These are phyloP conservation scores for Euleptes europaea DNA, from an alignment of 2,113 vertebrate species.

Conservation along the genomic window DNA sequence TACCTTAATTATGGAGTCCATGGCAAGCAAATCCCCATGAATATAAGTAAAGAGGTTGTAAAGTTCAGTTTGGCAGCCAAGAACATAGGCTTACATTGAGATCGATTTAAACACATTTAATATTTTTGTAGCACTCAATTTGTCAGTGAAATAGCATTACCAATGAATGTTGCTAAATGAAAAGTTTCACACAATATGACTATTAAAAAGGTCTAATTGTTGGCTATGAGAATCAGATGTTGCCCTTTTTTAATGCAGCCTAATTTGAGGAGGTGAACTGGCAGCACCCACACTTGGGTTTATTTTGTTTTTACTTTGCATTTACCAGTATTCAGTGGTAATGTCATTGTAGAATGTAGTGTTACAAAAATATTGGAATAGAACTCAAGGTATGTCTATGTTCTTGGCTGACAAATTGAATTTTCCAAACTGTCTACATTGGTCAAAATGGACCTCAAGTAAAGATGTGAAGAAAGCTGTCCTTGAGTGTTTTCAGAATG, in stretches of 20 bases:
- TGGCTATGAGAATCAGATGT: no score
- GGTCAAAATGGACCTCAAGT: background rate
- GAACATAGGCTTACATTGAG: background rate
- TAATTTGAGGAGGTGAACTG: background rate
- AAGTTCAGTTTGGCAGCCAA: background rate
- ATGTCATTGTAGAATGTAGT: background rate
- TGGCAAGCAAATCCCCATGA: background rate
- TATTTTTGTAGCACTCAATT: background rate
- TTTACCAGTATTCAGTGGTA: background rate
- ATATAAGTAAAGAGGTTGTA: background rate
- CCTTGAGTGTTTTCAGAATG: background rate
- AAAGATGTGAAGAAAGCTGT: background rate
- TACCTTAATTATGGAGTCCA: background rate
- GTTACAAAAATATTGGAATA: background rate
- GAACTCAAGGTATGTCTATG: background rate
- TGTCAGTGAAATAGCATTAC: background rate
- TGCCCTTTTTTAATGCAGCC: background rate
- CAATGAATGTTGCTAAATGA: background rate
- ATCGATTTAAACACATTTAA: background rate
- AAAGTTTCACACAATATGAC: background rate
- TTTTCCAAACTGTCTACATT: conserved; percentile 1
- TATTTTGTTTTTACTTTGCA: background rate
- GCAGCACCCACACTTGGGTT: background rate
- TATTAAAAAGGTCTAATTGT: background rate
- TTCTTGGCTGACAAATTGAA: background rate